Evolutionary conservation across 2,113 vertebrate genomes (phyloP).

Genomic region (Rynchops niger): DNA sequence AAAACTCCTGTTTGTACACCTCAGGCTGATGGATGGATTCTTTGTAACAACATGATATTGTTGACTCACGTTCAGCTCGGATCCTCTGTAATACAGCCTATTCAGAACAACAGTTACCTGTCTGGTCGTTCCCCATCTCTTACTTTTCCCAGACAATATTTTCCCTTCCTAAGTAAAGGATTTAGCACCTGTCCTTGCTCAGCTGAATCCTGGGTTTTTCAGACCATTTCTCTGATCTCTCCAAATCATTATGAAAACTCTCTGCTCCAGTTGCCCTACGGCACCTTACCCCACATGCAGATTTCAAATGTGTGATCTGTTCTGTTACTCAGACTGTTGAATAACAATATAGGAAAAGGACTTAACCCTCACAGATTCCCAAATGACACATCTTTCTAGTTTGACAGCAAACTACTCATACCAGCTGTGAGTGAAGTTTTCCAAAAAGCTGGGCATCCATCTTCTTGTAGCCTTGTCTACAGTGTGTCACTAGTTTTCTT

Average conservation of each 20-base stretch:
- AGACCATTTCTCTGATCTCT: background rate
- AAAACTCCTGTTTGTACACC: background rate
- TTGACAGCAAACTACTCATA: background rate
- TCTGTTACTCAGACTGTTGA: background rate
- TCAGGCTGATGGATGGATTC: background rate
- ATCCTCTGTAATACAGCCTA: conserved; percentile 10
- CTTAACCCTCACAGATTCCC: conserved; percentile 12
- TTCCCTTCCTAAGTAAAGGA: background rate
- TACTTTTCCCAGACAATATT: background rate
- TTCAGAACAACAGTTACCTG: background rate
- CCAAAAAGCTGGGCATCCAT: background rate
- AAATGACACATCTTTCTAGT: background rate
- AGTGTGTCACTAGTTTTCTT: background rate
- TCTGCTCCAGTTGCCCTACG: background rate
- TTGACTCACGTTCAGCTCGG: conserved; percentile 32
- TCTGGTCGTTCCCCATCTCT: background rate
- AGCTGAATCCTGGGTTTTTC: conserved; percentile 5
- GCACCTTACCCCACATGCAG: background rate
- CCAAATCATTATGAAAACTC: background rate
- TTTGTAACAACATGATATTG: background rate
- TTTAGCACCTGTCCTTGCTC: background rate
- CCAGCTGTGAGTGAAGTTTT: background rate
- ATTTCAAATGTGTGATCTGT: background rate
- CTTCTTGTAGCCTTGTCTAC: background rate
- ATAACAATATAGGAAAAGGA: background rate